Conservation (phyloP, 2,797 vertebrate species). For the Emydoidea blandingii region DNA sequence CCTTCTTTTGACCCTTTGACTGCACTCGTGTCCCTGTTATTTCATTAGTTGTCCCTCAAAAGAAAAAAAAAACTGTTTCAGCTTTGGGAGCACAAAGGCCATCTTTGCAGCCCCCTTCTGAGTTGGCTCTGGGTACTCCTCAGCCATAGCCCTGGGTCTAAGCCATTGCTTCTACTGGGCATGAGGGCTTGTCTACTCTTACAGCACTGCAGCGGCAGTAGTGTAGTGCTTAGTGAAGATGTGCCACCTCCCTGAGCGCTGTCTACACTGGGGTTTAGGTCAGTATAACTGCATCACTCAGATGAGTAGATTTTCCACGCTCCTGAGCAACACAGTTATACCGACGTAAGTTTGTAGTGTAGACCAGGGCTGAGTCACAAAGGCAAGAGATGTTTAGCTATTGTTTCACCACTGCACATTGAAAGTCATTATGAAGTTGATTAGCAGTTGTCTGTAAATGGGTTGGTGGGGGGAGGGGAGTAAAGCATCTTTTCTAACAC, state of each 20-base stretch:
- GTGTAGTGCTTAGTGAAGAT: too few relatives aligned
- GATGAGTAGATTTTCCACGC: too few relatives aligned
- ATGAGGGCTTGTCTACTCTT: neutral
- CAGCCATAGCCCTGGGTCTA: neutral
- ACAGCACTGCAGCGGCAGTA: neutral
- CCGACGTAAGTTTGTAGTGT: neutral
- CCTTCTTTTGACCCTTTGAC: too few relatives aligned
- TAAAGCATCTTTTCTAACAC: neutral
- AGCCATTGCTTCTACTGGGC: neutral
- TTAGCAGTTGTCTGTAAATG: neutral
- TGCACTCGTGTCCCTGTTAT: too few relatives aligned
- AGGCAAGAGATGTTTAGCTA: neutral
- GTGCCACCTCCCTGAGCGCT: too few relatives aligned
- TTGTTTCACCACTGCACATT: neutral
- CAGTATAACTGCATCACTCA: neutral
- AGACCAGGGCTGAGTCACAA: neutral
- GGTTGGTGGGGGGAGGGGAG: neutral
- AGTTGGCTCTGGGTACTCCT: neutral
- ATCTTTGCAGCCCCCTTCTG: neutral
- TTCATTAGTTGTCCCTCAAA: too few relatives aligned
- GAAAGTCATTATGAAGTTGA: neutral
- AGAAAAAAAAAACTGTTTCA: neutral
- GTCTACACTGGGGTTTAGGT: neutral
- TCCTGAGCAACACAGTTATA: neutral
- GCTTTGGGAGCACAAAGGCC: neutral